These are phyloP conservation scores for Apotomis capreana DNA, from an alignment of 2,888 invertebrate species.

Conservation along the genomic window DNA sequence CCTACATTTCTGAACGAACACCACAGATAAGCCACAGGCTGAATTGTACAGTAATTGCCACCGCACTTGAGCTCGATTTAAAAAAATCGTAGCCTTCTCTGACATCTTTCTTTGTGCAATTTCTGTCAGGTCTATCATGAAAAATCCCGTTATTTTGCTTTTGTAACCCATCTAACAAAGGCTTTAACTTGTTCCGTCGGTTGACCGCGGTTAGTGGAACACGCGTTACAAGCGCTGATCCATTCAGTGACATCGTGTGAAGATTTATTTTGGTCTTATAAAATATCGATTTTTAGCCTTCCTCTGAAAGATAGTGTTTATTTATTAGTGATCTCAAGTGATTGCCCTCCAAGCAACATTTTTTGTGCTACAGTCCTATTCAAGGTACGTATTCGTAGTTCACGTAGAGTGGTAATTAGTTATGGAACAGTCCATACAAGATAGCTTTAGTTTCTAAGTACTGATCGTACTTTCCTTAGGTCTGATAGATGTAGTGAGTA, in stretches of 20 bases:
- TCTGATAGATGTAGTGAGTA: not conserved
- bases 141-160: conserved; percentile 80
- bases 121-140: conserved; percentile 70
- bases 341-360: conserved; percentile 66
- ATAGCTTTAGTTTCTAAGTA: conserved; percentile 5
- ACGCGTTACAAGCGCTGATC: conserved; percentile 54
- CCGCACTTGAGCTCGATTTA: conserved; percentile 37
- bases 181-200: conserved; percentile 69
- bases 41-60: conserved; percentile 38
- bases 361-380: conserved; percentile 75
- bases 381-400: conserved; percentile 64
- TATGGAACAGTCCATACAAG: conserved; percentile 13
- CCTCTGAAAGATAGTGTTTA: conserved; percentile 68
- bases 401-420: conserved; percentile 11
- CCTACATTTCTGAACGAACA: conserved; percentile 29
- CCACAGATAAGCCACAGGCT: conserved; percentile 30
- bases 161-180: conserved; percentile 78
- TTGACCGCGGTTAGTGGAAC: conserved; percentile 60
- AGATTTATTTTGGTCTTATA: conserved; percentile 66
- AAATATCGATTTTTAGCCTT: conserved; percentile 78
- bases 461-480: conserved; percentile 5
- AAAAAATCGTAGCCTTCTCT: conserved; percentile 50
- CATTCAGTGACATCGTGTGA: conserved; percentile 62
- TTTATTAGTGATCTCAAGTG: conserved; percentile 70
- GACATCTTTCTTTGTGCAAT: conserved; percentile 66